A percentile compares a stretch with the other conserved stretches of the same genome.
Conservation (phyloP, 2,888 invertebrate genomes). For the Drosophila vallismaia region DNA sequence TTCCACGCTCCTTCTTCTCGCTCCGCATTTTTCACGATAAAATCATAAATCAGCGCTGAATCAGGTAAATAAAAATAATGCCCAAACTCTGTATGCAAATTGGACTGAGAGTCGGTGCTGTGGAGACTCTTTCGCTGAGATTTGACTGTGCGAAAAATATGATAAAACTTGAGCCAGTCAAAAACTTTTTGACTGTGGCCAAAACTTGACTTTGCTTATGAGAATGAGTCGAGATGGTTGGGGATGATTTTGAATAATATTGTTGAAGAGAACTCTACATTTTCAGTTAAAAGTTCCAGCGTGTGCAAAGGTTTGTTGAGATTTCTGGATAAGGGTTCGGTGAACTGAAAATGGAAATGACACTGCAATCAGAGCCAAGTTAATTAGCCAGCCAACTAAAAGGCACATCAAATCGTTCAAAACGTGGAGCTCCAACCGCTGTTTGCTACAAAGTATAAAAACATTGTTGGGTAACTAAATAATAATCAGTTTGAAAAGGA, state of each 20-base stretch:
- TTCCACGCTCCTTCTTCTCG: constrained; percentile 14
- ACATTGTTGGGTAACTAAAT: background rate
- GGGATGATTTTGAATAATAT: constrained; percentile 61
- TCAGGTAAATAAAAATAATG: constrained; percentile 80
- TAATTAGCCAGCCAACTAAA: constrained; percentile 59
- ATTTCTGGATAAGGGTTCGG: background rate
- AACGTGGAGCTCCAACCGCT: constrained; percentile 2
- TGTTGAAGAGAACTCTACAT: constrained; percentile 55
- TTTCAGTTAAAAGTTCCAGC: constrained; percentile 22
- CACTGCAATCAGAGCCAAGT: constrained; percentile 44
- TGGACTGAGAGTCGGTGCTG: constrained; percentile 62
- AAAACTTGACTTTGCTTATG: constrained; percentile 51
- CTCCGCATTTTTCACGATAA: constrained; percentile 57
- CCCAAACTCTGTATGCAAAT: constrained; percentile 76
- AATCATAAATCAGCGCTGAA: constrained; percentile 80
- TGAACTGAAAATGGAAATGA: constrained; percentile 22
- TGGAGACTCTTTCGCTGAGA: constrained; percentile 58
- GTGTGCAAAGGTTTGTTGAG: background rate
- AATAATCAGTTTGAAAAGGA: background rate
- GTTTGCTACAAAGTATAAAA: background rate
- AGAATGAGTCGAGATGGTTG: constrained; percentile 6
- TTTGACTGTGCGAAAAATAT: constrained; percentile 67
- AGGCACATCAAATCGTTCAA: constrained; percentile 46
- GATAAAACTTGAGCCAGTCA: constrained; percentile 74
- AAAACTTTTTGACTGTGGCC: constrained; percentile 59